Evolutionary conservation across 2,797 vertebrate species (phyloP), one percentile per base, ranked within the genome.

Genomic region (Anableps anableps): DNA sequence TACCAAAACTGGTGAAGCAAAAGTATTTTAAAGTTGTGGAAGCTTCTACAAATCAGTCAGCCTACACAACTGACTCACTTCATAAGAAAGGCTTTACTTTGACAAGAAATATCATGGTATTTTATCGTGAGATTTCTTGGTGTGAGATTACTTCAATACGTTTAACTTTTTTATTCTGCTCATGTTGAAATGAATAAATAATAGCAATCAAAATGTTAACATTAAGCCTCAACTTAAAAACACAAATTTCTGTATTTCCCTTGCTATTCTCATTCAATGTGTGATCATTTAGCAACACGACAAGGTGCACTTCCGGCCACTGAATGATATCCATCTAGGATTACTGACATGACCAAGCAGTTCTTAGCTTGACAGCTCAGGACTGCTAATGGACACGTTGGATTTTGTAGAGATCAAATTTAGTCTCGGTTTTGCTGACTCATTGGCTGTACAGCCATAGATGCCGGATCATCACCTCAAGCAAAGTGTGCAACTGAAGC

Each of bases 301-400:
- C 51, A 85, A 70, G 41, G 17, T 26, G 29, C 74, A 58, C 34
- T 53, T 29, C 13, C 55, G n/a, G 9, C 13, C 0, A 14, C 23
- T n/a, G 16, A 38, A 80, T 78, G 47, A 71, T 51, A 53, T 78
- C 71, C 36, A 21, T 74, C 51, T 70, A 3, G 4, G 51, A 47
- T 51, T 79, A 74, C 75, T 45, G 17, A 14, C 50, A 71, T 13
- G 47, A 79, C 16, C 11, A 14, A 68, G 82, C 72, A 41, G 41
- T 48, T 58, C 78, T 34, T 41, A 51, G 16, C 58, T 72, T 68
- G 23, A 26, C 48, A 41, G 74, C 31, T 82, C 86, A 64, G 45
- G n/a, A 16, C 51, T 62, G 77, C 29, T 80, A 79, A 84, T 70
- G 48, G 80, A 85, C 77, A 72, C 43, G 10, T 16, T 71, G 38